These are phyloP conservation scores for Diuraphis noxia DNA, from an alignment of 1,140 invertebrate genomes.

Conservation along the genomic window DNA sequence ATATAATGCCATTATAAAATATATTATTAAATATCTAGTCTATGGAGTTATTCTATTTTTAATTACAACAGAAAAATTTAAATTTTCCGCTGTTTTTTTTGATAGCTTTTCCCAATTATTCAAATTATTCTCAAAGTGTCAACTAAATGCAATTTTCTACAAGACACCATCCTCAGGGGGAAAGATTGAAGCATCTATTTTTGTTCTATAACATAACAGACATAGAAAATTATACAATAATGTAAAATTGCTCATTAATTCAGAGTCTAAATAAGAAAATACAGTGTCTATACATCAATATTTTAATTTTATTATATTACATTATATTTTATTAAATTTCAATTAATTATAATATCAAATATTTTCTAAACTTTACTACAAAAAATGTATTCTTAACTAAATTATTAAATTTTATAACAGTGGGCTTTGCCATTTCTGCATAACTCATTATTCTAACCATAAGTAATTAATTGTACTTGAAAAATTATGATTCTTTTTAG, in stretches of 20 bases:
- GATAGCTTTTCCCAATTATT: background rate
- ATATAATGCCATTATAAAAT: too few species aligned
- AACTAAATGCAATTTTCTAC: background rate
- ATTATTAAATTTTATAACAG: background rate
- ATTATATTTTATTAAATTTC: too few species aligned
- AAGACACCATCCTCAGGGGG: background rate
- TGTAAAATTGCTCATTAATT: background rate
- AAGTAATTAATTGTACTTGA: background rate
- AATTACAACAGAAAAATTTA: background rate
- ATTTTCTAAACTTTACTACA: background rate
- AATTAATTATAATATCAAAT: too few species aligned
- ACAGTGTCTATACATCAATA: background rate
- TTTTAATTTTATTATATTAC: background rate
- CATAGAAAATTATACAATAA: background rate
- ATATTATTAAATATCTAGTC: background rate
- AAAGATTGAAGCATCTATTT: background rate
- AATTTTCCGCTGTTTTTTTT: background rate
- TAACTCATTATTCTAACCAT: background rate
- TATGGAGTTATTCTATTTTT: background rate
- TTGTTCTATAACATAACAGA: too few species aligned
- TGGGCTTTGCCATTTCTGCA: background rate
- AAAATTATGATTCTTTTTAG: slow-evolving; percentile 59
- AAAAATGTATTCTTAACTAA: background rate
- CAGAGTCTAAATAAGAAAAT: background rate
- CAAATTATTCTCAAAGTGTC: background rate